Base-by-base conservation (phyloP, 2,113 vertebrate genomes). In the Prochilodus magdalenae region DNA sequence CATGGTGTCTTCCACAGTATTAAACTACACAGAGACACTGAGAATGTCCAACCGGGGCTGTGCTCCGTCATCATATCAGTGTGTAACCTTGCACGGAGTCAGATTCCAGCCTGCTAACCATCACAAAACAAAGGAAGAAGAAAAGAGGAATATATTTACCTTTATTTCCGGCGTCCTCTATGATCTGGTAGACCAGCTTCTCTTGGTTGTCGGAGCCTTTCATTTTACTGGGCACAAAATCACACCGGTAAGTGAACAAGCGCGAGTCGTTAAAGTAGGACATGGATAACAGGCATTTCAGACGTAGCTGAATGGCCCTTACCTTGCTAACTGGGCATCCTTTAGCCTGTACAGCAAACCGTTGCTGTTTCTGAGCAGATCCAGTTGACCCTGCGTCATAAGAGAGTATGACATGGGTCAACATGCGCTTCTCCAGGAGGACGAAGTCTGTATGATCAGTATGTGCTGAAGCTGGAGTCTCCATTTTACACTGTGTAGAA, bases 201-300 rank as follows among this genome's bases (percentile, higher is more conserved):
- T 99, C 98, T 91, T 99, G 98, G 86, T 98, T 99, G 90, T 99
- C 98, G 2, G 98, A 98, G 59, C 98, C 98, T 85, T 99, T 99
- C 95, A 99, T 97, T 93, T 99, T 99, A 92, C 98, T 99, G 87
- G 89, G 90, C 91, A 22, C 26, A 80, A 20, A 57, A 55, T 13
- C 0, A 67, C 44, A 77, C 0, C 7, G 4, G 11, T 44, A 44
- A 1, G 8, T 44, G 40, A 44, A 44, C 4, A 44, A 44, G 40
- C 11, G 11, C 13, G n/a, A 18, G 29, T 20, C 15, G 2, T 36
- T 20, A 20, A 77, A 63, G n/a, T 30, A 22, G 20, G 18, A 11
- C 14, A 6, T 24, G 55, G 5, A 57, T 18, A 18, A 47, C 18
- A 18, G 47, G 18, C 36, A 8, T 57, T 22, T 40, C 12, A 18